Evolutionary conservation across 2,113 vertebrate species (phyloP).

Genomic region (Pluvialis apricaria): DNA sequence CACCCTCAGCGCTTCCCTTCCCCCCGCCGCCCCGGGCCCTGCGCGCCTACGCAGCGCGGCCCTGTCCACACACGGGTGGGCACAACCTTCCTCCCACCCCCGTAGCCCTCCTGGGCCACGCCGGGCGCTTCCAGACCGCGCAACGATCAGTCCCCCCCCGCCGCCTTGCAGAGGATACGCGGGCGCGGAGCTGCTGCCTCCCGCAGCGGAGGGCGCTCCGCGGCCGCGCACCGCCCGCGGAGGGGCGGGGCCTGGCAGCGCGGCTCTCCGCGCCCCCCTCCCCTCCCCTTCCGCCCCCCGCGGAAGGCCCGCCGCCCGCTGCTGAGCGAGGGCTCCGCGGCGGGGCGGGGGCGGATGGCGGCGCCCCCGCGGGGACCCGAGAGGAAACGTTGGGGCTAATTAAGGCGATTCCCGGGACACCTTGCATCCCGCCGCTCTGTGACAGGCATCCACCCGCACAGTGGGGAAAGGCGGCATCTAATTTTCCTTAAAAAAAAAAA

Average conservation of each 20-base stretch:
- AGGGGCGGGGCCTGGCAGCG: slow-evolving; percentile 2
- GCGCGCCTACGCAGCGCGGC: background rate
- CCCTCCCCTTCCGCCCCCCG: background rate
- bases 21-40: no score
- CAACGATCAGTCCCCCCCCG: background rate
- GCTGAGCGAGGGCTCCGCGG: background rate
- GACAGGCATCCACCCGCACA: background rate
- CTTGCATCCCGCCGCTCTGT: background rate
- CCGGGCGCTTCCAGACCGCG: no score
- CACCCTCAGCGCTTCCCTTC: background rate
- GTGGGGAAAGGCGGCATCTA: background rate
- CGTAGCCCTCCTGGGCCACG: background rate
- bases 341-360: background rate
- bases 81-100: background rate
- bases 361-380: background rate
- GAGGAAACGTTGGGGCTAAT: background rate
- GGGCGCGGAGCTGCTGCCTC: background rate
- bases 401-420: background rate
- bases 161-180: background rate
- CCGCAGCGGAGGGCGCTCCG: background rate
- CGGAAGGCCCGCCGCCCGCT: background rate
- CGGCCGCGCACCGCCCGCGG: slow-evolving; percentile 34
- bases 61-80: background rate
- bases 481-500: background rate
- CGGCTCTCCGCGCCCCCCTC: background rate